Percentiles rank a stretch among this genome's conserved stretches.
Conservation (phyloP, 2,113 vertebrate genomes). For the Budorcas taxicolor region DNA sequence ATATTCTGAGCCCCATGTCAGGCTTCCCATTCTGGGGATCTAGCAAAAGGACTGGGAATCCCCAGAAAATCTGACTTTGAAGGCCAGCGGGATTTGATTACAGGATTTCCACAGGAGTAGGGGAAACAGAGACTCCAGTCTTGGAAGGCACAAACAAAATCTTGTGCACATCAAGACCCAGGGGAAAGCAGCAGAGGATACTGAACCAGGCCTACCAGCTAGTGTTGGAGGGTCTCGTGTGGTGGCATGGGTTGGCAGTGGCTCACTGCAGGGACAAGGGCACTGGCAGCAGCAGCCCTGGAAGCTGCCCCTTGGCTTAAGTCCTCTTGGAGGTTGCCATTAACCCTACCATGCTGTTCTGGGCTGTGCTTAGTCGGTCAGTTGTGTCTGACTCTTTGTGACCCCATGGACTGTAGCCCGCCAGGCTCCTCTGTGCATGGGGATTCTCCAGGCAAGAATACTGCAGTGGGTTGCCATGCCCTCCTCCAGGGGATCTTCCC, state of each 20-base stretch:
- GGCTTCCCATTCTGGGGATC: not conserved
- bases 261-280: not conserved
- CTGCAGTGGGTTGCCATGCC: not conserved
- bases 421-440: not conserved
- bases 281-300: not conserved
- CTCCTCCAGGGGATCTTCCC: not conserved
- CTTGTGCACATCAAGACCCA: not conserved
- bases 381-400: not conserved
- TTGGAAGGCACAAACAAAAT: not conserved
- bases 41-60: not conserved
- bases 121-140: not conserved
- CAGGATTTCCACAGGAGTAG: not conserved
- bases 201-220: not conserved
- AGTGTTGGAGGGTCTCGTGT: not conserved
- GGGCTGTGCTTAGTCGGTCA: not conserved
- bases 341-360: not conserved
- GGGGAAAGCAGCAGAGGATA: not conserved
- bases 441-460: not conserved
- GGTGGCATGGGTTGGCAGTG: not conserved
- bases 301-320: not conserved
- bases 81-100: not conserved
- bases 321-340: not conserved
- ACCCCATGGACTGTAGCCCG: not conserved
- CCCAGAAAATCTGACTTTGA: not conserved
- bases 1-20: not conserved